Evolutionary conservation across 2,797 vertebrate genomes (phyloP).

Genomic region (Xenentodon cancila): DNA sequence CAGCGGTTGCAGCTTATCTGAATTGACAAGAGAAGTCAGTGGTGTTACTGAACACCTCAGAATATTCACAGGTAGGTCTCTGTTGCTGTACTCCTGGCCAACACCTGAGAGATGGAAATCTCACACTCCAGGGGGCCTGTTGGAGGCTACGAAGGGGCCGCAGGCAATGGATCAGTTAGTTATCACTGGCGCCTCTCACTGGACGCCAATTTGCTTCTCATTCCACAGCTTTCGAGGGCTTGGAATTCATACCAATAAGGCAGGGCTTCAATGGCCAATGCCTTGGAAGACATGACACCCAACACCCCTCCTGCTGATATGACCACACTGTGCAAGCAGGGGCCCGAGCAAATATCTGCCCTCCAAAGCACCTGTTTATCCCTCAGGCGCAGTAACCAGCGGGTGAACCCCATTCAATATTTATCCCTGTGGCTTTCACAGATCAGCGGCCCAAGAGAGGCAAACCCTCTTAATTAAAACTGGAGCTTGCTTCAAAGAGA

Average conservation of each 20-base stretch:
- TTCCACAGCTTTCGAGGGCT: slow-evolving; percentile 65
- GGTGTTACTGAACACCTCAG: slow-evolving; percentile 66
- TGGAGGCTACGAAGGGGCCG: slow-evolving; percentile 64
- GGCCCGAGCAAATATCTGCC: slow-evolving; percentile 69
- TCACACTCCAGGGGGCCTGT: slow-evolving; percentile 85
- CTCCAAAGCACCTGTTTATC: slow-evolving; percentile 97
- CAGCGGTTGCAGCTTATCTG: slow-evolving; percentile 37
- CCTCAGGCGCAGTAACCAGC: slow-evolving; percentile 93
- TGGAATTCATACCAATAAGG: slow-evolving; percentile 73
- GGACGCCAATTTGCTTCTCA: slow-evolving; percentile 76
- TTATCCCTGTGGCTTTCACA: slow-evolving; percentile 99
- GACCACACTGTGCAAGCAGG: slow-evolving; percentile 55
- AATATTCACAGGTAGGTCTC: slow-evolving; percentile 74
- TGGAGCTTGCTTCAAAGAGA: slow-evolving; percentile 99
- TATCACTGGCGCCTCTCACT: slow-evolving; percentile 69
- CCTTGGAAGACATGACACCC: slow-evolving; percentile 72
- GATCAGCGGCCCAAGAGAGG: slow-evolving; percentile 96
- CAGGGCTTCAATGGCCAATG: slow-evolving; percentile 67
- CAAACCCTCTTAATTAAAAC: slow-evolving; percentile 99
- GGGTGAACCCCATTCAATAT: slow-evolving; percentile 99
- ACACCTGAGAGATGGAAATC: slow-evolving; percentile 90
- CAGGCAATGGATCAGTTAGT: slow-evolving; percentile 54
- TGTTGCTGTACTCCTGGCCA: slow-evolving; percentile 63
- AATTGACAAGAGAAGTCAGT: slow-evolving; percentile 60
- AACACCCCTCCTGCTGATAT: slow-evolving; percentile 56